Conservation (phyloP, 2,113 vertebrate genomes). For the Kryptolebias marmoratus region DNA sequence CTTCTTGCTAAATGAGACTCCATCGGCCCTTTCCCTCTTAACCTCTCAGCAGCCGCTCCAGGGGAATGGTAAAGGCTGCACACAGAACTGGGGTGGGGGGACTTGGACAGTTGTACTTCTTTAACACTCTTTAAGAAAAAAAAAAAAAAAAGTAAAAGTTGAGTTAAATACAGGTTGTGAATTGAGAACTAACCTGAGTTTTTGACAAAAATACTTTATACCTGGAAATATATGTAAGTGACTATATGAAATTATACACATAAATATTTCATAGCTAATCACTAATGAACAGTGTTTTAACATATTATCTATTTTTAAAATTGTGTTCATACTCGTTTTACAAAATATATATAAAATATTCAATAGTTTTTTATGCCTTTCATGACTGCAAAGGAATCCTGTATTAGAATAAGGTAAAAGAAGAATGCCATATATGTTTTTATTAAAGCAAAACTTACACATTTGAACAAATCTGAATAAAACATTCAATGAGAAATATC, state of each 20-base stretch:
- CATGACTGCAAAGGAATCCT: too few relatives aligned
- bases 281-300: too few relatives aligned
- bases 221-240: conserved; percentile 10
- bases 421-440: not conserved
- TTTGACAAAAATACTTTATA: not conserved
- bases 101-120: conserved; percentile 55
- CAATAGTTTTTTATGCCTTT: too few relatives aligned
- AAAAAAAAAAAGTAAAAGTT: conserved; percentile 4
- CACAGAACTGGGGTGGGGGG: conserved; percentile 57
- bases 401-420: not conserved
- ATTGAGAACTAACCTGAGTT: conserved; percentile 38
- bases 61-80: conserved; percentile 70
- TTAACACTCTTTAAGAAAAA: conserved; percentile 42
- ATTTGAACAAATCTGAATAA: conserved; percentile 22
- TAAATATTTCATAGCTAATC: too few relatives aligned
- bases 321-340: too few relatives aligned
- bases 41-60: conserved; percentile 77
- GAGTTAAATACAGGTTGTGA: conserved; percentile 54
- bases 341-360: too few relatives aligned
- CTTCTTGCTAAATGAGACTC: conserved; percentile 79
- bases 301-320: too few relatives aligned
- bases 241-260: not conserved
- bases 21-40: conserved; percentile 76
- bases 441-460: conserved; percentile 21
- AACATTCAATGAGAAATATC: conserved; percentile 2